A percentile compares a stretch with the other conserved stretches of the same genome.
These are phyloP conservation scores for Pardalotus punctatus DNA, from an alignment of 2,113 vertebrate genomes.

Conservation along the genomic window DNA sequence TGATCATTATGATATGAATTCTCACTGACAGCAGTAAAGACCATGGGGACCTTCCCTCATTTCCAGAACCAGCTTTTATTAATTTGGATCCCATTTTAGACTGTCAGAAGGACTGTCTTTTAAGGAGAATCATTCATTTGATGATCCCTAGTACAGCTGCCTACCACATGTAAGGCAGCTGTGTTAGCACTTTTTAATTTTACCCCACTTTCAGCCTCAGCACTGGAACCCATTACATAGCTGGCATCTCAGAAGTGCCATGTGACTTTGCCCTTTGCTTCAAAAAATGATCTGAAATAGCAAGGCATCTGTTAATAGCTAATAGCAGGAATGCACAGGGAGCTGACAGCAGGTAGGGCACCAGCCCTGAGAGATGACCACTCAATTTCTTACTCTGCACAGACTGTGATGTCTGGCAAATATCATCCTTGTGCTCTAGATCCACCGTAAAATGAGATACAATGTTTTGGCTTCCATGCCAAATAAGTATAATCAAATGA, in stretches of 20 bases:
- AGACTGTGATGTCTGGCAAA: not conserved
- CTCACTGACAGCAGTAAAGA: not conserved
- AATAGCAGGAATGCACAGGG: not conserved
- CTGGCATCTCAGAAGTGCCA: not conserved
- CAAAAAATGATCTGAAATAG: not conserved
- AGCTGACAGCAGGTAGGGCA: not conserved
- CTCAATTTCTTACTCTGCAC: not conserved
- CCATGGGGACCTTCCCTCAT: not conserved
- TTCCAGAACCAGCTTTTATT: not conserved
- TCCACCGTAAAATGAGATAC: not conserved
- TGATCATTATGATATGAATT: slow-evolving; percentile 6
- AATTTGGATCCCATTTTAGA: not conserved
- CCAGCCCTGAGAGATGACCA: not conserved
- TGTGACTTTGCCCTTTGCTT: not conserved
- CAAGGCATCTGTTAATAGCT: not conserved
- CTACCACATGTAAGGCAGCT: not conserved
- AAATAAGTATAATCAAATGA: not conserved
- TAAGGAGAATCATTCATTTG: not conserved
- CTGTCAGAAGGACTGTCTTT: not conserved
- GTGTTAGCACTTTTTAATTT: not conserved
- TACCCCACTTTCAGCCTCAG: not conserved
- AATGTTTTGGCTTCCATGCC: not conserved
- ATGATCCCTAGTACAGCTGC: slow-evolving; percentile 34
- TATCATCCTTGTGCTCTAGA: not conserved
- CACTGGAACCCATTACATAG: not conserved